phyloP scores from a whole-genome alignment of 2,888 invertebrate species.

The Cephonodes hylas region DNA sequence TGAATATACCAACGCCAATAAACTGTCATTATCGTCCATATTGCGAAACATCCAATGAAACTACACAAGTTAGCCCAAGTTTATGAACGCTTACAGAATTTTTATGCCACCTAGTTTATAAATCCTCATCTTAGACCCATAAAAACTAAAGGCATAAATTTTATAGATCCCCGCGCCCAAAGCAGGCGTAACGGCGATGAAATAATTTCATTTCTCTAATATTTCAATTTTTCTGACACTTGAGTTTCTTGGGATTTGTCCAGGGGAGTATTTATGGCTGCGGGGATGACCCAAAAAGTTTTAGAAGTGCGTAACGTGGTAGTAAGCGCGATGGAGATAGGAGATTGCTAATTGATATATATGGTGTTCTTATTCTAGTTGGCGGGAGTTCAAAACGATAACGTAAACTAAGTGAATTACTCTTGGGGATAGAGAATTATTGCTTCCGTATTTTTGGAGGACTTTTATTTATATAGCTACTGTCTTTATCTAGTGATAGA shows the following conservation, averaged over 20 bases:
- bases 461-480: not conserved
- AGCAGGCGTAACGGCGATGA: not conserved
- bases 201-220: not conserved
- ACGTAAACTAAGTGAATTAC: not conserved
- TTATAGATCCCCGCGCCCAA: not conserved
- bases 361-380: slow-evolving; percentile 3
- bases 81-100: not conserved
- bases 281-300: slow-evolving; percentile 4
- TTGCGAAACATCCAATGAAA: too few species aligned
- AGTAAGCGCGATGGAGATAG: not conserved
- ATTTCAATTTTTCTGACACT: not conserved
- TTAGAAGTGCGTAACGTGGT: not conserved
- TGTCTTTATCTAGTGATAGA: not conserved
- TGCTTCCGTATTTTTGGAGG: not conserved
- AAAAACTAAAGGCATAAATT: not conserved
- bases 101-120: not conserved
- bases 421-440: not conserved
- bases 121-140: not conserved
- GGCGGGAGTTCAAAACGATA: not conserved
- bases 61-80: not conserved
- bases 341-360: slow-evolving; percentile 1
- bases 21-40: too few species aligned
- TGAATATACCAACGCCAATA: too few species aligned
- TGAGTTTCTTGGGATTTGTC: not conserved
- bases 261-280: not conserved